Percentiles rank a stretch among this genome's conserved stretches.
phyloP scores from a whole-genome alignment of 2,113 vertebrate species.

The Rhynchomys soricoides region DNA sequence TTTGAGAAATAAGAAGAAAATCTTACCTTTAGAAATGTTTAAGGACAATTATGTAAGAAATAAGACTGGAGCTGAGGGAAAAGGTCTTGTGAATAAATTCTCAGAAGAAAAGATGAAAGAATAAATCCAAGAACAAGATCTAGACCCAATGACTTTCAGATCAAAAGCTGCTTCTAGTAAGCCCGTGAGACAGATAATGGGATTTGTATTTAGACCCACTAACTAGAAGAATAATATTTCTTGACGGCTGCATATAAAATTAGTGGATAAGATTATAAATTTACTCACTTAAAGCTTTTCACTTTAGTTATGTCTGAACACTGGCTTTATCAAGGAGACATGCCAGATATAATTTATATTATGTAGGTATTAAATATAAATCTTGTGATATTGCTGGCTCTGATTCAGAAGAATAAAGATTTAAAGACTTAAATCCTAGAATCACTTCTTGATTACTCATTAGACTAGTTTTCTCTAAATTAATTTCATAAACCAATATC shows the following conservation, averaged over 20 bases:
- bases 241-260: slow-evolving; percentile 79
- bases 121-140: background rate
- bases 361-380: slow-evolving; percentile 75
- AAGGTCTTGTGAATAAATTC: background rate
- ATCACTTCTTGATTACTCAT: slow-evolving; percentile 7
- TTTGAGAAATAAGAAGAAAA: background rate
- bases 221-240: slow-evolving; percentile 79
- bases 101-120: background rate
- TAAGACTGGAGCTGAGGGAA: background rate
- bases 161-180: slow-evolving; percentile 20
- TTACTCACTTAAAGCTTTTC: slow-evolving; percentile 77
- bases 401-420: slow-evolving; percentile 54
- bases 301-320: slow-evolving; percentile 77
- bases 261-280: slow-evolving; percentile 82
- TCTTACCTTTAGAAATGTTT: background rate
- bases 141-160: background rate
- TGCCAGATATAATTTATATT: slow-evolving; percentile 80
- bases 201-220: slow-evolving; percentile 69
- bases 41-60: background rate
- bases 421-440: slow-evolving; percentile 30
- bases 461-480: slow-evolving; percentile 16
- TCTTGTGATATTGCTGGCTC: slow-evolving; percentile 76
- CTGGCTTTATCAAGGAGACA: slow-evolving; percentile 64
- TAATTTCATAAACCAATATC: slow-evolving; percentile 34
- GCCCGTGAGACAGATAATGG: slow-evolving; percentile 58